These are phyloP conservation scores for Ondatra zibethicus DNA, from an alignment of 2,113 vertebrate species.

Conservation along the genomic window DNA sequence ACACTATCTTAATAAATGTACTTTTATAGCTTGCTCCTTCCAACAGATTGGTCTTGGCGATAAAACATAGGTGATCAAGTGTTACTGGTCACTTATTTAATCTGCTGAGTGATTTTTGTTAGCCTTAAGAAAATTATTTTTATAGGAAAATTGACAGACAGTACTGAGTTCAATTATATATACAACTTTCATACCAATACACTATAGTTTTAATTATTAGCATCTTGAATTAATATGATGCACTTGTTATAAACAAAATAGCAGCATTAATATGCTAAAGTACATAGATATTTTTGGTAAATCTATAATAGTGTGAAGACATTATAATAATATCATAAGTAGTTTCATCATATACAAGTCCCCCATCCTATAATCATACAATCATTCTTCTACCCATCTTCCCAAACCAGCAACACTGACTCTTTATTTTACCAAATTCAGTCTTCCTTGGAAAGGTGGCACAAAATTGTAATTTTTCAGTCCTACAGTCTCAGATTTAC, in stretches of 20 bases:
- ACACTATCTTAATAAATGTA: background rate
- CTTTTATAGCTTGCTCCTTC: background rate
- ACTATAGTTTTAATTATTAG: background rate
- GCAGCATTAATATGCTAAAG: background rate
- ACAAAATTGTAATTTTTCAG: background rate
- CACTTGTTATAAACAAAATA: background rate
- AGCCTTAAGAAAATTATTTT: background rate
- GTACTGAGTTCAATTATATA: background rate
- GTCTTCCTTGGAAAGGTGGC: background rate
- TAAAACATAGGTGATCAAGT: background rate
- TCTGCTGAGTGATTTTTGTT: background rate
- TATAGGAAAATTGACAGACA: background rate
- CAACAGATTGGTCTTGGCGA: background rate
- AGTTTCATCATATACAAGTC: background rate
- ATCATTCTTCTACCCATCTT: background rate
- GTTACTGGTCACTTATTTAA: background rate
- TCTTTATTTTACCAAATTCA: background rate
- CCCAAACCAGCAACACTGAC: background rate
- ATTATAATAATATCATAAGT: background rate
- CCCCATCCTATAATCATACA: background rate
- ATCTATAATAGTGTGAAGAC: no score
- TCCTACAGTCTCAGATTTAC: background rate
- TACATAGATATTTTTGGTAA: background rate
- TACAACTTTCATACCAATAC: fast-evolving
- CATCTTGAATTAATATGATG: background rate